phyloP scores from a whole-genome alignment of 2,113 vertebrate species.

The Plectropomus leopardus region DNA sequence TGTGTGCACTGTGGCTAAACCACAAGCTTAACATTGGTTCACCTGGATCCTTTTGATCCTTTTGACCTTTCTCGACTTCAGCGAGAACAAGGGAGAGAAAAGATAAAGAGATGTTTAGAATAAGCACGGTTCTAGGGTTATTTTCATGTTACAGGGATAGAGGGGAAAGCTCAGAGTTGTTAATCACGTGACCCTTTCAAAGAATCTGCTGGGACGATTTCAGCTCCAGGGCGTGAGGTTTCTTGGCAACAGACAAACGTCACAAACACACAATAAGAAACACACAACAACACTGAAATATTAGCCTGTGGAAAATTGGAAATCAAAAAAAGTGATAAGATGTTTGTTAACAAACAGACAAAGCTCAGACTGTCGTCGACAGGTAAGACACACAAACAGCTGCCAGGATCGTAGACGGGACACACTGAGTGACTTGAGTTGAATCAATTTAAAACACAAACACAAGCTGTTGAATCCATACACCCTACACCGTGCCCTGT shows the following conservation, averaged over 20 bases:
- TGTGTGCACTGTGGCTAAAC: conserved; percentile 81
- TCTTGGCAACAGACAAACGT: conserved; percentile 74
- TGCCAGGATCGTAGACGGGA: conserved; percentile 84
- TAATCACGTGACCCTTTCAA: conserved; percentile 69
- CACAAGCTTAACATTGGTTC: conserved; percentile 97
- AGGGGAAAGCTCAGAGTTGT: conserved; percentile 43
- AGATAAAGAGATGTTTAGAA: conserved; percentile 91
- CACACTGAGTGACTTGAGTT: conserved; percentile 80
- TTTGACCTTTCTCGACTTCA: conserved; percentile 94
- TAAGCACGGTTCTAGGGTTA: conserved; percentile 85
- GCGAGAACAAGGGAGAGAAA: conserved; percentile 89
- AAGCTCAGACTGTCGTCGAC: conserved; percentile 66
- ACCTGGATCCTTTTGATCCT: conserved; percentile 99
- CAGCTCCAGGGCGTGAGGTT: conserved; percentile 64
- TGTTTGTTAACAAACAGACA: conserved; percentile 82
- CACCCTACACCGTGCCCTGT: conserved; percentile 74
- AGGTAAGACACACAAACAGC: conserved; percentile 70
- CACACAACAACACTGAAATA: conserved; percentile 82
- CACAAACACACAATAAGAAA: conserved; percentile 74
- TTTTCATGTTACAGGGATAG: conserved; percentile 46
- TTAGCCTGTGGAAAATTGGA: conserved; percentile 86
- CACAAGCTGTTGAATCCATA: conserved; percentile 77
- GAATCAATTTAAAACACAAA: conserved; percentile 78
- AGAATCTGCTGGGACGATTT: conserved; percentile 71
- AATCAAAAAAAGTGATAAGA: conserved; percentile 79